Percentiles rank a stretch among this genome's conserved stretches.
Conservation (phyloP, 2,797 vertebrate genomes). For the Dryobates pubescens region DNA sequence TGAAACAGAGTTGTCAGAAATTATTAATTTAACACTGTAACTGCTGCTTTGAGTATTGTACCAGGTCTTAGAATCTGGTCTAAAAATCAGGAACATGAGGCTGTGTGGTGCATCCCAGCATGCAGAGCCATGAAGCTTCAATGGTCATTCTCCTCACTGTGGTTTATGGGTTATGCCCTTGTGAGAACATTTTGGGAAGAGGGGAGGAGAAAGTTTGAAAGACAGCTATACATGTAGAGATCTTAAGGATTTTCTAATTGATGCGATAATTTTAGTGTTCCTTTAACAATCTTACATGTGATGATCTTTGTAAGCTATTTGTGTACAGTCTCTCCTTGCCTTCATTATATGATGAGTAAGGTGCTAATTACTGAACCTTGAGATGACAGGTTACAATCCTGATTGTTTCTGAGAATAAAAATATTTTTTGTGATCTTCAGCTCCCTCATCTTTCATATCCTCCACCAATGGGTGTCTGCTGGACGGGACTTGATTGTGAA, state of each 20-base stretch:
- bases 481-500: background rate
- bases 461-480: background rate
- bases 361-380: background rate
- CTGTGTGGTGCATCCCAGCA: rapidly evolving
- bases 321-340: too few relatives aligned
- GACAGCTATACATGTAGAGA: background rate
- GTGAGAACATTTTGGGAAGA: too few relatives aligned
- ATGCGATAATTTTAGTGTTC: background rate
- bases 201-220: background rate
- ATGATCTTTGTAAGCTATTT: background rate
- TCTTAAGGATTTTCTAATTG: background rate
- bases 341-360: background rate
- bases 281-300: background rate
- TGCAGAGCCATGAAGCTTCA: background rate
- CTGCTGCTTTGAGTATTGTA: background rate
- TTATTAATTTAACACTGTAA: background rate
- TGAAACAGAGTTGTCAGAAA: background rate
- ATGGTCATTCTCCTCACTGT: background rate
- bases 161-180: too few relatives aligned
- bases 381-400: background rate
- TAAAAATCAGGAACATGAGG: background rate
- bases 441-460: background rate
- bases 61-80: background rate
- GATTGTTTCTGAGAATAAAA: background rate
- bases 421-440: background rate